These are phyloP conservation scores for Plebejus anna DNA, from an alignment of 2,888 invertebrate species.

Conservation along the genomic window DNA sequence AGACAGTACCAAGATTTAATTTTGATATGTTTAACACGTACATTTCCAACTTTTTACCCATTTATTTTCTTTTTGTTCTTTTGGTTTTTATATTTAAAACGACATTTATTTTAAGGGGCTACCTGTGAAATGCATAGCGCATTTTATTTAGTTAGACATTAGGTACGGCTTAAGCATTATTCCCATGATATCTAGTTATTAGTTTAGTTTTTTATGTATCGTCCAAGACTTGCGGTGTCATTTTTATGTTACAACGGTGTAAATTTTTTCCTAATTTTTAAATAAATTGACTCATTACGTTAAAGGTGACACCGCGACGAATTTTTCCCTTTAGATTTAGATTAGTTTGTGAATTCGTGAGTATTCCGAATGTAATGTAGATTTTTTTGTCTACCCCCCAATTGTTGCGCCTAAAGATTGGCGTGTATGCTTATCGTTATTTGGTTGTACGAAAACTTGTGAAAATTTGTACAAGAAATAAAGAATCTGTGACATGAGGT, in stretches of 20 bases:
- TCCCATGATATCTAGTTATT: slow-evolving; percentile 60
- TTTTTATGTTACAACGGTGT: slow-evolving; percentile 52
- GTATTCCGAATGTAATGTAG: slow-evolving; percentile 30
- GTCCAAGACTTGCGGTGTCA: slow-evolving; percentile 47
- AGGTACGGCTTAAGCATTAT: slow-evolving; percentile 70
- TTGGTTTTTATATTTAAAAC: slow-evolving; percentile 45
- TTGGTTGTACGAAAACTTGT: slow-evolving; percentile 64
- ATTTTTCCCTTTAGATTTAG: slow-evolving; percentile 47
- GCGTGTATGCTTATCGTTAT: slow-evolving; percentile 37
- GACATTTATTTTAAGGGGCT: slow-evolving; percentile 48
- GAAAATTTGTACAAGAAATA: slow-evolving; percentile 71
- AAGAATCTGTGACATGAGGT: slow-evolving; percentile 65
- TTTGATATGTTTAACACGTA: slow-evolving; percentile 51
- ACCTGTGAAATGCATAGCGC: slow-evolving; percentile 54
- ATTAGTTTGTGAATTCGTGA: slow-evolving; percentile 48
- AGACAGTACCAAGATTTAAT: slow-evolving; percentile 57
- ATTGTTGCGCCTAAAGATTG: slow-evolving; percentile 27
- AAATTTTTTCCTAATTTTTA: slow-evolving; percentile 30
- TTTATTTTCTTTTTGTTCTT: slow-evolving; percentile 45
- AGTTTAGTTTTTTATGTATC: slow-evolving; percentile 46
- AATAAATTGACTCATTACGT: slow-evolving; percentile 5
- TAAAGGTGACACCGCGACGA: slow-evolving; percentile 16
- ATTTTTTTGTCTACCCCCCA: slow-evolving; percentile 32
- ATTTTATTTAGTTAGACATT: slow-evolving; percentile 60
- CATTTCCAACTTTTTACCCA: slow-evolving; percentile 62